Conservation (phyloP, 1,140 invertebrate genomes). For the Tigriopus japonicus region DNA sequence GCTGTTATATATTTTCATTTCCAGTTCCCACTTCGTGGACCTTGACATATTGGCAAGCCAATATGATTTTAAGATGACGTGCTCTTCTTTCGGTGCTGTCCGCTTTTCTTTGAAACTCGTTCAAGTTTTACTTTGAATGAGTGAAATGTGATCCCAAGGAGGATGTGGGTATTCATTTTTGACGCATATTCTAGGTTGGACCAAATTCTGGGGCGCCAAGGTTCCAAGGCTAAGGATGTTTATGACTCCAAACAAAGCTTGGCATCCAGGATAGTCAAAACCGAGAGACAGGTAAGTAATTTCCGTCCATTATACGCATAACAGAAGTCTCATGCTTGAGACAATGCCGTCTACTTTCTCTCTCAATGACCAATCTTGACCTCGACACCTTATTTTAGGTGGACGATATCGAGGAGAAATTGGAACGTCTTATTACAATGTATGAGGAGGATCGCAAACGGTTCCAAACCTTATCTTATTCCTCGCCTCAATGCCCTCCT, state of each 20-base stretch:
- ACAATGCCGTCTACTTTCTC: background rate
- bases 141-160: too few species aligned
- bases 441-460: constrained; percentile 70
- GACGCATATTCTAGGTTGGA: constrained; percentile 46
- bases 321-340: too few species aligned
- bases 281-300: constrained; percentile 66
- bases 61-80: too few species aligned
- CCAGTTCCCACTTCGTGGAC: too few species aligned
- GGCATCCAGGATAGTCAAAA: constrained; percentile 78
- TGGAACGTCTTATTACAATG: constrained; percentile 78
- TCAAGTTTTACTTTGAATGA: too few species aligned
- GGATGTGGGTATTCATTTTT: constrained; percentile 7
- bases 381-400: constrained; percentile 39
- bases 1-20: too few species aligned
- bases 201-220: constrained; percentile 79
- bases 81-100: too few species aligned
- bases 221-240: constrained; percentile 76
- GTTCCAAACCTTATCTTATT: constrained; percentile 30
- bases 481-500: constrained; percentile 19
- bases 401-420: constrained; percentile 77
- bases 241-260: constrained; percentile 83
- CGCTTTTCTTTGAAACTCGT: too few species aligned
- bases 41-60: too few species aligned
- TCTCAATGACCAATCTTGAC: background rate
- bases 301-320: background rate